These are phyloP conservation scores for Picus viridis DNA, from an alignment of 2,797 vertebrate species.

Conservation along the genomic window DNA sequence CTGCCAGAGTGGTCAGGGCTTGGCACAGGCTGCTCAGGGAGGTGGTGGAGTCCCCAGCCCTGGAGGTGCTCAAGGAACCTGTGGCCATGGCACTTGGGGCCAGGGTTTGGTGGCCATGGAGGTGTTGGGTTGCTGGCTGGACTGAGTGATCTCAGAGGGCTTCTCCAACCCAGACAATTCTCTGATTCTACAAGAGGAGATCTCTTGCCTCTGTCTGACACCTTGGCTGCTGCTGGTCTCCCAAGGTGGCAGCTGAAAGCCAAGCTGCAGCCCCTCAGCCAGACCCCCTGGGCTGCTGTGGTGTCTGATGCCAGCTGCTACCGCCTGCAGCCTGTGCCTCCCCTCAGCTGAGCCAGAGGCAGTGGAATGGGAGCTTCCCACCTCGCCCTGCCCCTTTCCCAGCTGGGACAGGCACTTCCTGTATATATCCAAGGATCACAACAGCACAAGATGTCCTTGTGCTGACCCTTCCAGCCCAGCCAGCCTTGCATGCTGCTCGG, in stretches of 20 bases:
- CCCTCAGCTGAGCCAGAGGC: background rate
- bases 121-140: too few species aligned
- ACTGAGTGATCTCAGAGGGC: too few species aligned
- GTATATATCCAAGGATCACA: background rate
- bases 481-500: background rate
- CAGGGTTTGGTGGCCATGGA: too few species aligned
- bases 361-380: background rate
- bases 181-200: background rate
- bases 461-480: background rate
- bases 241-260: background rate
- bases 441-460: background rate
- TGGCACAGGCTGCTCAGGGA: too few species aligned
- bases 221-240: background rate
- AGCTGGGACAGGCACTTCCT: background rate
- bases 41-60: too few species aligned
- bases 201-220: background rate
- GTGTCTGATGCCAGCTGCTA: background rate
- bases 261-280: background rate
- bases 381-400: background rate
- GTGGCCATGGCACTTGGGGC: too few species aligned
- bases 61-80: too few species aligned
- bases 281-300: fast-evolving
- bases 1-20: too few species aligned
- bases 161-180: too few species aligned
- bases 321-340: background rate